These are phyloP conservation scores for Hystrix brachyura DNA, from an alignment of 2,113 vertebrate species.

Conservation along the genomic window DNA sequence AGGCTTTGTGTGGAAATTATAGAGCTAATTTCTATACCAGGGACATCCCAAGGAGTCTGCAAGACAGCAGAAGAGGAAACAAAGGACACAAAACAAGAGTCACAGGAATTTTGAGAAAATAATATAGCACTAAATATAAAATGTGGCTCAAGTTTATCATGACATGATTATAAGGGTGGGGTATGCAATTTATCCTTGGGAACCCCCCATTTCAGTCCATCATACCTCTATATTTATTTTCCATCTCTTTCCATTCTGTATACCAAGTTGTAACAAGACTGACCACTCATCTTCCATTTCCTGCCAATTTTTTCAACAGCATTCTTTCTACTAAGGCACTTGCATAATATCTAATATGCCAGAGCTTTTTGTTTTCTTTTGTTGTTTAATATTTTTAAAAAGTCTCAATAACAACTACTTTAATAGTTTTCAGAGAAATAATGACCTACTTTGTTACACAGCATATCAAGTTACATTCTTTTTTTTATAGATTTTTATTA, in stretches of 20 bases:
- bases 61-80: not conserved
- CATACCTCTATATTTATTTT: not conserved
- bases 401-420: not conserved
- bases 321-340: not conserved
- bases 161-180: not conserved
- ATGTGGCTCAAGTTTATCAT: not conserved
- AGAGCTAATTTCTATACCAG: not conserved
- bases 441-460: not conserved
- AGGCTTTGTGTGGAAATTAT: not conserved
- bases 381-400: slow-evolving; percentile 7
- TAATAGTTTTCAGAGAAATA: slow-evolving; percentile 11
- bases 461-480: not conserved
- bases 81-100: not conserved
- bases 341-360: not conserved
- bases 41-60: not conserved
- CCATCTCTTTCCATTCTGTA: not conserved
- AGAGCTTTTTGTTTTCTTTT: not conserved
- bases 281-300: slow-evolving; percentile 80
- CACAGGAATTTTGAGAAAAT: not conserved
- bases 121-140: not conserved
- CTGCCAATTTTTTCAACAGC: not conserved
- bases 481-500: no score
- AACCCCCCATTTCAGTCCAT: no score
- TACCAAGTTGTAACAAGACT: not conserved
- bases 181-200: not conserved